These are phyloP conservation scores for Saguinus imperator DNA, from an alignment of 2,113 vertebrate genomes.

Conservation along the genomic window DNA sequence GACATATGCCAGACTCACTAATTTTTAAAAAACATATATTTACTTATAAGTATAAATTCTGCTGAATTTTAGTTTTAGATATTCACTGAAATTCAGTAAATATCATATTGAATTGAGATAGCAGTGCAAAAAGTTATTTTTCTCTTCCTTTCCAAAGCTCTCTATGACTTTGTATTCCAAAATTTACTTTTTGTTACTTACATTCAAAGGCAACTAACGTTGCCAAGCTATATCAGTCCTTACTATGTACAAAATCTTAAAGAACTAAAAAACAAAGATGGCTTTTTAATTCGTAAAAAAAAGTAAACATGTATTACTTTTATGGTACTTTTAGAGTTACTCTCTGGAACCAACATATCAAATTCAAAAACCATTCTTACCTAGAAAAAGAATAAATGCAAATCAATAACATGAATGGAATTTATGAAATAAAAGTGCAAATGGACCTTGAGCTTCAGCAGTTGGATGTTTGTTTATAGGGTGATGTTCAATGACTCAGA, in stretches of 20 bases:
- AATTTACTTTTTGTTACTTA: not conserved
- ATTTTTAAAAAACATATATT: not conserved
- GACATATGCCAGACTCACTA: not conserved
- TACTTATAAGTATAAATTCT: not conserved
- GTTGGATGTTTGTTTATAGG: not conserved
- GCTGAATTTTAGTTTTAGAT: not conserved
- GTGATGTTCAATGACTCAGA: not conserved
- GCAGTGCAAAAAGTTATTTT: not conserved
- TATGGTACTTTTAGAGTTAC: not conserved
- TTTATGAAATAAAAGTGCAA: slow-evolving; percentile 35
- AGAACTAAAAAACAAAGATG: not conserved
- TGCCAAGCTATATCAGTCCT: not conserved
- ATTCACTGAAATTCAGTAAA: not conserved
- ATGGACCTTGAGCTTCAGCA: not conserved
- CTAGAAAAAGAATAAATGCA: slow-evolving; percentile 24
- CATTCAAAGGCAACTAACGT: not conserved
- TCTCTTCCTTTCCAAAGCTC: not conserved
- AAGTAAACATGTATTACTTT: not conserved
- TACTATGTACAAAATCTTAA: not conserved
- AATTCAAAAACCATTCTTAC: slow-evolving; percentile 32
- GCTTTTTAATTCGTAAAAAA: not conserved
- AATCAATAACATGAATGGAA: slow-evolving; percentile 11
- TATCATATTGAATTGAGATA: not conserved
- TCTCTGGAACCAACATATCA: not conserved
- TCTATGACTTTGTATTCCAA: not conserved